Percentiles rank a stretch among this genome's conserved stretches.
Conservation (phyloP, 2,797 vertebrate genomes). For the Spatula versicolor region DNA sequence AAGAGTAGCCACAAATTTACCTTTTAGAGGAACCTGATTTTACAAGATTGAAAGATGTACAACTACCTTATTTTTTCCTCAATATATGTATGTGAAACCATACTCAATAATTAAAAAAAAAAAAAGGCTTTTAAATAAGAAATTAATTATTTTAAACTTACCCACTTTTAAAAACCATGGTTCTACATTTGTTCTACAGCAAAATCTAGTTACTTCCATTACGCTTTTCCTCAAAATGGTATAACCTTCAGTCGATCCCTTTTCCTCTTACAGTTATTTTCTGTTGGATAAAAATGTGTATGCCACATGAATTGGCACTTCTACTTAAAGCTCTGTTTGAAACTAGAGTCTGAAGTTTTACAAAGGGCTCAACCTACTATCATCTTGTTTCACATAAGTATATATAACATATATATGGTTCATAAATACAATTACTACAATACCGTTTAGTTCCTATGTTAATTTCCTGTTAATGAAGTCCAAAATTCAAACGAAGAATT, state of each 20-base stretch:
- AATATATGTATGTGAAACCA: not conserved
- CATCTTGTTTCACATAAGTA: fast-evolving
- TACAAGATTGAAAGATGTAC: not conserved
- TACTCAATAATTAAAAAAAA: not conserved
- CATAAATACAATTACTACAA: not conserved
- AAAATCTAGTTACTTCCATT: not conserved
- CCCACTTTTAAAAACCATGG: not conserved
- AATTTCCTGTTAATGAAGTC: not conserved
- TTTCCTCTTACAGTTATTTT: not conserved
- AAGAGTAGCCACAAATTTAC: not conserved
- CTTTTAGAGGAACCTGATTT: not conserved
- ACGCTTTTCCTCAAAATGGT: not conserved
- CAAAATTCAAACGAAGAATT: not conserved
- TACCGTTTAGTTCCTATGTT: not conserved
- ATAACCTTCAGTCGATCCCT: not conserved
- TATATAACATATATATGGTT: not conserved
- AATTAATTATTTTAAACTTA: not conserved
- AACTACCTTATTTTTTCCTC: too few relatives aligned
- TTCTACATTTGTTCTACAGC: not conserved
- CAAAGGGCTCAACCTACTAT: not conserved
- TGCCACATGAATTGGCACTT: not conserved
- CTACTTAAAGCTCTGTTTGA: not conserved
- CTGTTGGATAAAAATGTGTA: not conserved
- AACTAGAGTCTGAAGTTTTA: not conserved
- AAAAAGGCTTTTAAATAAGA: not conserved